These are phyloP conservation scores for Colinus virginianus DNA, from an alignment of 2,113 vertebrate genomes.

Conservation along the genomic window DNA sequence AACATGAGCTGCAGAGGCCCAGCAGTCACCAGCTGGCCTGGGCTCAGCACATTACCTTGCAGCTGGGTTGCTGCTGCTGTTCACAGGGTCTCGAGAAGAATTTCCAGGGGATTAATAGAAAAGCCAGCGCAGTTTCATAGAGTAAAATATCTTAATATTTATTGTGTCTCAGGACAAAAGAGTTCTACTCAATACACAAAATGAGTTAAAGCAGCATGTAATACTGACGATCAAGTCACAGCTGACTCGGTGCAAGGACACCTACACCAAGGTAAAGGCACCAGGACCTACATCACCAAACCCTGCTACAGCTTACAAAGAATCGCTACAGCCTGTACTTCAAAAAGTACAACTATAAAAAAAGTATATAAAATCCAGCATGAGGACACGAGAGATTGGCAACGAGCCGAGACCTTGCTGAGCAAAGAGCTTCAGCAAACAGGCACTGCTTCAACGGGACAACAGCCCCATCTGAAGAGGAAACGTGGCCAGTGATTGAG, in stretches of 20 bases:
- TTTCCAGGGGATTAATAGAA: background rate
- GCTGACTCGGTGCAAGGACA: constrained; percentile 37
- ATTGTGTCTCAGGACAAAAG: constrained; percentile 63
- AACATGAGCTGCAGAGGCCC: background rate
- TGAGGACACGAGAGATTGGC: background rate
- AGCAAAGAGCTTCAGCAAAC: background rate
- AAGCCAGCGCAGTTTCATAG: background rate
- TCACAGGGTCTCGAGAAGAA: background rate
- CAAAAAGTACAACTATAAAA: constrained; percentile 50
- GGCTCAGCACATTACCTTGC: background rate
- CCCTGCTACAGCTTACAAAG: constrained; percentile 50
- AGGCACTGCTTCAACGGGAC: background rate
- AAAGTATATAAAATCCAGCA: constrained; percentile 56
- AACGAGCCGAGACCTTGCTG: background rate
- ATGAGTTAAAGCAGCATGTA: constrained; percentile 63
- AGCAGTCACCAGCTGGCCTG: background rate
- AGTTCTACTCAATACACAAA: constrained; percentile 61
- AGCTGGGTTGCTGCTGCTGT: background rate
- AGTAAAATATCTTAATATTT: constrained; percentile 71
- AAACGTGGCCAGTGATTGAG: rapidly evolving
- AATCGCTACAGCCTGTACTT: constrained; percentile 29
- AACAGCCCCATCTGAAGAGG: background rate
- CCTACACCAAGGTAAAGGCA: constrained; percentile 55
- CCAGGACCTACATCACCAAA: constrained; percentile 49
- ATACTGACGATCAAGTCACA: constrained; percentile 72